phyloP scores from a whole-genome alignment of 2,113 vertebrate species.

The Ailurus styani region DNA sequence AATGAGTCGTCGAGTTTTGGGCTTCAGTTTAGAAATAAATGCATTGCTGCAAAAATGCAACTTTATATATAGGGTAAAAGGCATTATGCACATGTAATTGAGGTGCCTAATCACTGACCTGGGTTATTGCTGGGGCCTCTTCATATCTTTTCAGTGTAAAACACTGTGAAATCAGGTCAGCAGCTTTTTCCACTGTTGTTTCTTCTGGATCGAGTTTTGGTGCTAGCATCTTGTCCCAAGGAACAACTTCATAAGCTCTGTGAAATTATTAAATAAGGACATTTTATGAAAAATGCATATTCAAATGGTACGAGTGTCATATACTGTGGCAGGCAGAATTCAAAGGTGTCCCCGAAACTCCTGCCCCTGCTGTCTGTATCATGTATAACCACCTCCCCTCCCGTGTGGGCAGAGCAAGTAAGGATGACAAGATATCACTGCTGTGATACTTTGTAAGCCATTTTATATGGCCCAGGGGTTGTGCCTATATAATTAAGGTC shows the following conservation, averaged over 20 bases:
- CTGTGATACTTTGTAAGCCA: not conserved
- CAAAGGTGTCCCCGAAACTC: accelerated
- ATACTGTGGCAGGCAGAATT: not conserved
- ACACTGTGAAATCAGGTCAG: conserved; percentile 75
- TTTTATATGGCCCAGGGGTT: not conserved
- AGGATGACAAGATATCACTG: accelerated
- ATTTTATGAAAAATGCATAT: not conserved
- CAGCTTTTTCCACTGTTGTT: conserved; percentile 72
- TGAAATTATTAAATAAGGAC: not conserved
- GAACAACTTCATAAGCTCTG: conserved; percentile 80
- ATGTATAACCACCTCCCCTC: accelerated
- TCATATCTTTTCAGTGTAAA: conserved; percentile 76
- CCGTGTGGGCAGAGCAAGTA: too few species aligned
- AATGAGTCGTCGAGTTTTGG: not conserved
- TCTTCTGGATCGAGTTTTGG: conserved; percentile 69
- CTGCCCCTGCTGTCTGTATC: accelerated
- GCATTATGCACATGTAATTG: too few species aligned
- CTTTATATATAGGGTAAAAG: not conserved
- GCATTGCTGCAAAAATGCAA: not conserved
- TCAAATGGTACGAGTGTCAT: accelerated
- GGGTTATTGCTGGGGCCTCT: conserved; percentile 75
- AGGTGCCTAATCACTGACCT: conserved; percentile 70
- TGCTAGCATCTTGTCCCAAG: conserved; percentile 79
- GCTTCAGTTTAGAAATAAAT: not conserved
- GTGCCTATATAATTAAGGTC: too few species aligned